These are phyloP conservation scores for Heliconius cydno DNA, from an alignment of 2,888 invertebrate species.

Conservation along the genomic window DNA sequence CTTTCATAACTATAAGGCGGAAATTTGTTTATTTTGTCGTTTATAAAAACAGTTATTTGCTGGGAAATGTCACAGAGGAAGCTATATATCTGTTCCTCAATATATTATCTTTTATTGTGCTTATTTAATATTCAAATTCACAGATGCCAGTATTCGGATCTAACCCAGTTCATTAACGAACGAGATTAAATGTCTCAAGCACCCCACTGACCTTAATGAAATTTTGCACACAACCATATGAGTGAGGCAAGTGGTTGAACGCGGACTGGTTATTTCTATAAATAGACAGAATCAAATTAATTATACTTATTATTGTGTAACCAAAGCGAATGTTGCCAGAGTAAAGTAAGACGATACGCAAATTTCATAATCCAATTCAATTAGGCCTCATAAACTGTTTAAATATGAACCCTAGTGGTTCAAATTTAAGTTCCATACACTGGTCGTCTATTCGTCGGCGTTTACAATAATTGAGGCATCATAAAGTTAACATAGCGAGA, in stretches of 20 bases:
- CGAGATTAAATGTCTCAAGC: conserved; percentile 41
- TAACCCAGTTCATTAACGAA: conserved; percentile 40
- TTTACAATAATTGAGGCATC: conserved; percentile 49
- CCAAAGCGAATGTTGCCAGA: conserved; percentile 27
- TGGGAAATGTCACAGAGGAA: conserved; percentile 46
- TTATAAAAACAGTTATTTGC: conserved; percentile 37
- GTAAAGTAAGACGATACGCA: conserved; percentile 32
- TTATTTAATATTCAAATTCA: conserved; percentile 47
- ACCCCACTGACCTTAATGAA: conserved; percentile 44
- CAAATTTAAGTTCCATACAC: conserved; percentile 16
- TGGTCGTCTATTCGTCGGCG: conserved; percentile 45
- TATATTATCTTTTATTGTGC: conserved; percentile 47
- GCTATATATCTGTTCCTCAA: conserved; percentile 45
- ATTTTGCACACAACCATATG: conserved; percentile 40
- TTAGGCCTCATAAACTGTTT: neutral
- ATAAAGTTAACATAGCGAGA: conserved; percentile 53
- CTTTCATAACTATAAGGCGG: conserved; percentile 20
- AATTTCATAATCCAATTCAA: conserved; percentile 33
- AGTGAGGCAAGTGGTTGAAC: conserved; percentile 33
- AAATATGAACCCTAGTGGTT: conserved; percentile 18
- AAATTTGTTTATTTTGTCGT: conserved; percentile 28
- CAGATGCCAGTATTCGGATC: conserved; percentile 43
- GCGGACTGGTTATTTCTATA: conserved; percentile 35
- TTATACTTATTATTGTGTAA: conserved; percentile 34
- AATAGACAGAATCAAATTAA: conserved; percentile 34